A percentile compares a stretch with the other conserved stretches of the same genome.
These are phyloP conservation scores for Drosophila mauritiana DNA, from an alignment of 1,140 invertebrate genomes.

Conservation along the genomic window DNA sequence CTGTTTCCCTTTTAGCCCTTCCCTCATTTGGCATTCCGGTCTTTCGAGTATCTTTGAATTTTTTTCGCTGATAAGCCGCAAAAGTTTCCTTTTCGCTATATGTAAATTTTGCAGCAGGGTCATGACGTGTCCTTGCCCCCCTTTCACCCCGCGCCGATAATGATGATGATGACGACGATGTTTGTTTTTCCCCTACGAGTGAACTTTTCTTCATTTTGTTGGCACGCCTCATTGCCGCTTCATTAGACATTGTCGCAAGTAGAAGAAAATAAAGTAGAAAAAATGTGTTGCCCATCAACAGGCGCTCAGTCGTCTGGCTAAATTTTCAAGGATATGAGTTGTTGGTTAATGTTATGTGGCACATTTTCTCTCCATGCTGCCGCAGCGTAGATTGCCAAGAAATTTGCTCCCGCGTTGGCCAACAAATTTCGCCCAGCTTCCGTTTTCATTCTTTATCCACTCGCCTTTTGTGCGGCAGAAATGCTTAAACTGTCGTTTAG, in stretches of 20 bases:
- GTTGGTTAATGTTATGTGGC: slow-evolving; percentile 77
- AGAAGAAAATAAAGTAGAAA: slow-evolving; percentile 15
- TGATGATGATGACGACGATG: slow-evolving; percentile 36
- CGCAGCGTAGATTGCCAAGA: slow-evolving; percentile 52
- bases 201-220: slow-evolving; percentile 19
- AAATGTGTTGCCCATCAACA: slow-evolving; percentile 72
- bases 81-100: slow-evolving; percentile 32
- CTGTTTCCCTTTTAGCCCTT: background rate
- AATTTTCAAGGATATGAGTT: slow-evolving; percentile 76
- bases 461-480: slow-evolving; percentile 20
- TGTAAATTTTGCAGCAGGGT: slow-evolving; percentile 47
- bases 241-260: slow-evolving; percentile 56
- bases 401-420: slow-evolving; percentile 34
- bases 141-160: background rate
- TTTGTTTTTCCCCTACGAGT: slow-evolving; percentile 46
- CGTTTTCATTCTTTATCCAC: slow-evolving; percentile 22
- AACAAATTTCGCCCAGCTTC: slow-evolving; percentile 35
- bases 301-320: slow-evolving; percentile 43
- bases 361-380: slow-evolving; percentile 32
- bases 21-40: slow-evolving; percentile 24
- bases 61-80: slow-evolving; percentile 42
- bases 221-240: slow-evolving; percentile 63
- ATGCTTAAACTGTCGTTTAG: slow-evolving; percentile 77
- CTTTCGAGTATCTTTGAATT: slow-evolving; percentile 34
- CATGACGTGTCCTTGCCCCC: slow-evolving; percentile 29